Evolutionary conservation across 2,888 invertebrate species (phyloP), one percentile per base, ranked within the genome.

Genomic region (Pyrgus malvae): DNA sequence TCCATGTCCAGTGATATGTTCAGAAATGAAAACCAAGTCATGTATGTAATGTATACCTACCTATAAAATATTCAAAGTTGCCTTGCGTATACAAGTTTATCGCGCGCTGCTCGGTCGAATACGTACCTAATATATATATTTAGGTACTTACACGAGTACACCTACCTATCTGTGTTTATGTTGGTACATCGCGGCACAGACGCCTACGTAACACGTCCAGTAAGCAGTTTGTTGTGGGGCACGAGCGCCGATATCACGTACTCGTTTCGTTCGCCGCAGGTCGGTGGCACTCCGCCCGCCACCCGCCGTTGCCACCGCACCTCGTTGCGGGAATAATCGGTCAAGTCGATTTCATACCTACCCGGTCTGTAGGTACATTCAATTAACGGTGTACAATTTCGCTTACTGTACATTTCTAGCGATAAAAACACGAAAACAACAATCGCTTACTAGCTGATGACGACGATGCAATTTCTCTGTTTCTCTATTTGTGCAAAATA

Each of bases 201-300:
- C 83, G 84, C 85, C 85, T 85, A 87, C 87, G 80, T 87, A 88
- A 86, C 83, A 82, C 82, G 84, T 86, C 84, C 87, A 87, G 83
- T 86, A 86, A 87, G 87, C 88, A 87, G 86, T 88, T 88, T 89
- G 87, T 88, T 88, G 85, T 89, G 84, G 79, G 83, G 85, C 88
- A 88, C 85, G 87, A 83, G 85, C 84, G 83, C 83, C 80, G 84
- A 82, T 86, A 86, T 85, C 83, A 83, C 84, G 83, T 51, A 51
- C 81, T 76, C 76, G 82, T 80, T 84, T 76, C 76, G 82, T 80
- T 84, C 79, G 79, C 80, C 81, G 78, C 78, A 78, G 76, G 83
- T 80, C 73, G 84, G 82, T 67, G 69, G 69, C 69, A 69, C 67
- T 66, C 68, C 69, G 67, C 85, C 80, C 80, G 77, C 85, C 80